A percentile compares a stretch with the other conserved stretches of the same genome.
These are phyloP conservation scores for Pterocles orientalis DNA, from an alignment of 2,113 vertebrate species.

Conservation along the genomic window DNA sequence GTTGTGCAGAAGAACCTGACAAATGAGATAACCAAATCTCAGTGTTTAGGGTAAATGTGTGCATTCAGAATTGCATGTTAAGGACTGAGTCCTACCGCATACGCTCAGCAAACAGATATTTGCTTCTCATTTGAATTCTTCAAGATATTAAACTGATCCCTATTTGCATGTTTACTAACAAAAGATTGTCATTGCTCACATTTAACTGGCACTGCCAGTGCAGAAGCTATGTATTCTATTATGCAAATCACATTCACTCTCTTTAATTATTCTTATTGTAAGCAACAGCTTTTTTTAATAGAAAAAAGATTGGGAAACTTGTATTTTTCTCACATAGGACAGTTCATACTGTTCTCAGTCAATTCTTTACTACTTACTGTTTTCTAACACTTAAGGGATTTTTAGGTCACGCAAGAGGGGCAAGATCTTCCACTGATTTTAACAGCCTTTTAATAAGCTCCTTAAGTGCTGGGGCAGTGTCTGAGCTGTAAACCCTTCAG, in stretches of 20 bases:
- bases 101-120: background rate
- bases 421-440: background rate
- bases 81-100: background rate
- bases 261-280: background rate
- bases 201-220: no score
- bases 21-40: background rate
- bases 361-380: background rate
- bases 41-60: fast-evolving
- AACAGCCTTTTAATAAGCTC: background rate
- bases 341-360: background rate
- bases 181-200: background rate
- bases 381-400: background rate
- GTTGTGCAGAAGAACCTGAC: background rate
- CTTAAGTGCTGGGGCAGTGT: no score
- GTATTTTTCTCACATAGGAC: background rate
- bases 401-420: background rate
- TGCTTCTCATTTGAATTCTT: background rate
- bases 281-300: background rate
- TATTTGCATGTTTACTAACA: background rate
- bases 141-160: background rate
- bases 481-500: background rate
- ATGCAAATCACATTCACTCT: background rate
- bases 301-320: background rate
- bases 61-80: background rate
- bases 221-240: background rate